Evolutionary conservation across 2,113 vertebrate genomes (phyloP).

Genomic region (Psettodes erumei): DNA sequence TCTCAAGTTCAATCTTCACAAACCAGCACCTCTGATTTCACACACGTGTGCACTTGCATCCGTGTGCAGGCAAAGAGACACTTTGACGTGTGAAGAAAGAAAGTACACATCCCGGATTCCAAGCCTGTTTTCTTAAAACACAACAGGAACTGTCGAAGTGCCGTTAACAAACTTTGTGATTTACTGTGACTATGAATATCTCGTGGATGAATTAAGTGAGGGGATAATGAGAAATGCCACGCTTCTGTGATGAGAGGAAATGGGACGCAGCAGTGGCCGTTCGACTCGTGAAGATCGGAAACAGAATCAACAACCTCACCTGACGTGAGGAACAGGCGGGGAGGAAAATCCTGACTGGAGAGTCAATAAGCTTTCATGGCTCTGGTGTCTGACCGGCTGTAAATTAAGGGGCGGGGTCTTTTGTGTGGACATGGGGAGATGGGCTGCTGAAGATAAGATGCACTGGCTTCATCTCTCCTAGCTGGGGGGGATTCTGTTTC

Average conservation of each 20-base stretch:
- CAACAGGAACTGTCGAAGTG: slow-evolving; percentile 65
- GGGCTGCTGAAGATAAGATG: slow-evolving; percentile 50
- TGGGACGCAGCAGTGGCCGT: slow-evolving; percentile 72
- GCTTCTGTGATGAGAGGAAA: slow-evolving; percentile 67
- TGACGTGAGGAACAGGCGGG: slow-evolving; percentile 44
- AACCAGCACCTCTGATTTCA: slow-evolving; percentile 8
- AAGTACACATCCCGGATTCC: slow-evolving; percentile 31
- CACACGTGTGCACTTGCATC: neutral
- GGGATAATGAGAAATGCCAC: slow-evolving; percentile 72
- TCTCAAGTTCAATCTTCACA: slow-evolving; percentile 25
- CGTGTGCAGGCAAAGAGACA: neutral
- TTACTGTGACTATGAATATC: slow-evolving; percentile 73
- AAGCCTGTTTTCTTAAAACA: slow-evolving; percentile 54
- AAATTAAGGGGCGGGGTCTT: slow-evolving; percentile 45
- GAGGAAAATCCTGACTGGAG: slow-evolving; percentile 47
- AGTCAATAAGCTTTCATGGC: slow-evolving; percentile 35
- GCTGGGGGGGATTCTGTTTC: slow-evolving; percentile 52
- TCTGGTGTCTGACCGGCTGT: slow-evolving; percentile 49
- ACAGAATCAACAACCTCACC: slow-evolving; percentile 54
- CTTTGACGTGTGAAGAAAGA: slow-evolving; percentile 10
- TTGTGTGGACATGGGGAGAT: slow-evolving; percentile 41
- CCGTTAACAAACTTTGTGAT: slow-evolving; percentile 54
- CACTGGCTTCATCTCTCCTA: slow-evolving; percentile 43
- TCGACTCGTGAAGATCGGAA: slow-evolving; percentile 64
- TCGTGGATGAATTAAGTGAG: slow-evolving; percentile 68